Evolutionary conservation across 2,888 invertebrate genomes (phyloP), one percentile per base, ranked within the genome.

Genomic region (Amblyteles armatorius): DNA sequence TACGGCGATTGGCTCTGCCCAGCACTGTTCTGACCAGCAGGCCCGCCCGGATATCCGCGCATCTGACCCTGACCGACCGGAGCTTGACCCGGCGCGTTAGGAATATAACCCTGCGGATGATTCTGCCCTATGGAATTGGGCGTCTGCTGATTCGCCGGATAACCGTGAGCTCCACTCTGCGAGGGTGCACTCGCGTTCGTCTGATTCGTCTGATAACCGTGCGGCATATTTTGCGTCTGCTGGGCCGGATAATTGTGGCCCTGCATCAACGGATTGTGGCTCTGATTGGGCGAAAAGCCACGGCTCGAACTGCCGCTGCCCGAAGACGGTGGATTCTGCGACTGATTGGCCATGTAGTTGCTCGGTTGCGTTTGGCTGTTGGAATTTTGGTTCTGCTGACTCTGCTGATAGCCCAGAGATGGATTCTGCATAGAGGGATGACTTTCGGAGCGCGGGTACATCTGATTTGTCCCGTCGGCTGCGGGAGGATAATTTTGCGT

Each of bases 41-140:
- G 74, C 11, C 88, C 72, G 7, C 89, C 67, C 7, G 90, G 33
- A 80, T 92, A 93, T 5, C 91, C 89, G 16, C 91, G 89, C 13
- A 91, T 91, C 60, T 90, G 89, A 89, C 89, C 91, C 71, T 90
- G 91, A 7, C 89, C 71, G 4, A 90, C 83, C 5, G 90, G 33
- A 19, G 87, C 40, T 60, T 90, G 89, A 73, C 73, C 86, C 13
- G 80, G 65, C 6, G 78, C 74, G 44, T 85, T 86, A 2, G 80
- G 40, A 44, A 86, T 85, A 48, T 86, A 87, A n/a, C 82, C 82
- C 13, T 86, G 86, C 22, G 82, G 74, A 71, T 84, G 87, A 82
- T 79, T 87, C 40, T 78, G 79, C n/a, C 73, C 33, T 48, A 87
- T 82, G 40, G 85, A 4, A 29, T 74, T 79, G 5, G 78, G 22